Percentiles rank a stretch among this genome's conserved stretches.
These are phyloP conservation scores for Tuta absoluta DNA, from an alignment of 2,888 invertebrate species.

Conservation along the genomic window DNA sequence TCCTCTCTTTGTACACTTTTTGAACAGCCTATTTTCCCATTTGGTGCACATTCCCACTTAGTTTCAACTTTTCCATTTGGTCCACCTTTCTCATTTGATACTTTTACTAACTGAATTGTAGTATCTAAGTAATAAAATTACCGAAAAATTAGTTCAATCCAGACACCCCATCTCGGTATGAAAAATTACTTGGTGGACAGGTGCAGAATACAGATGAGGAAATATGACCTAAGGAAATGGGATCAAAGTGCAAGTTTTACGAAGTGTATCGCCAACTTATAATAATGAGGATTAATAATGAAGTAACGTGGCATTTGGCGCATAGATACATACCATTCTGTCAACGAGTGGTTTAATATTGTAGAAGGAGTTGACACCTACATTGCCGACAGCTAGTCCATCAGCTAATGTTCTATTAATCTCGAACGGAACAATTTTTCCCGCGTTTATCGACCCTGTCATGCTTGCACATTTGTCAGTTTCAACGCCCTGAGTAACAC, in stretches of 20 bases:
- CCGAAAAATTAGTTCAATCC: background rate
- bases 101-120: background rate
- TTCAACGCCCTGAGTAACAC: constrained; percentile 88
- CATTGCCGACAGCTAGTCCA: constrained; percentile 92
- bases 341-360: constrained; percentile 88
- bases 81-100: background rate
- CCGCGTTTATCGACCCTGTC: constrained; percentile 84
- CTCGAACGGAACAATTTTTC: constrained; percentile 84
- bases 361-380: constrained; percentile 91
- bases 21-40: too few species aligned
- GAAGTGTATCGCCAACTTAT: too few species aligned
- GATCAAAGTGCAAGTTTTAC: too few species aligned
- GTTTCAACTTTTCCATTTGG: too few species aligned
- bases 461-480: constrained; percentile 95
- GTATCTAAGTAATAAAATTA: too few species aligned
- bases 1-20: too few species aligned
- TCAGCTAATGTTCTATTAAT: constrained; percentile 91
- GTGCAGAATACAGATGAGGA: too few species aligned
- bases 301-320: background rate
- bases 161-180: background rate
- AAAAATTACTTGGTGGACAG: background rate
- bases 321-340: constrained; percentile 82
- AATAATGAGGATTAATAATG: background rate
- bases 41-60: too few species aligned
- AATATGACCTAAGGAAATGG: too few species aligned